Evolutionary conservation across 2,888 invertebrate genomes (phyloP).

Genomic region (Thelaira solivaga): DNA sequence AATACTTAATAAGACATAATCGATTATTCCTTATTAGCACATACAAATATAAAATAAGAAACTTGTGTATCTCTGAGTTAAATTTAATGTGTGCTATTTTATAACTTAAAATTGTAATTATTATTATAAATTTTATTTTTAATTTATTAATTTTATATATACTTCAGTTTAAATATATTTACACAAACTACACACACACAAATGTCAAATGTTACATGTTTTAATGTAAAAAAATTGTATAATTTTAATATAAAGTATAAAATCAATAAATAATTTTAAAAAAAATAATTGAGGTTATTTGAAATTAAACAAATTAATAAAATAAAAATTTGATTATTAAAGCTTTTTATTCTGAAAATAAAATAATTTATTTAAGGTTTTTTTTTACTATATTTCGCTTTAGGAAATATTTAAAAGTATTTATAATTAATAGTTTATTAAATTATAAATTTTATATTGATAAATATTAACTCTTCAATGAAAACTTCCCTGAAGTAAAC

Average conservation of each 20-base stretch:
- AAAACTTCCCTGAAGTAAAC: no score
- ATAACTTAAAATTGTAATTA: constrained; percentile 36
- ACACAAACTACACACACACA: neutral
- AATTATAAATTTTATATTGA: no score
- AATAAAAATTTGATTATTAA: no score
- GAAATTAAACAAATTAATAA: neutral
- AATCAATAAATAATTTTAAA: constrained; percentile 14
- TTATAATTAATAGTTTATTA: no score
- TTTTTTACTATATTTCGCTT: no score
- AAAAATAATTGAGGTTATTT: neutral
- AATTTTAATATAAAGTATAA: constrained; percentile 38
- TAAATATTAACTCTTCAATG: no score
- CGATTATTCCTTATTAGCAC: no score
- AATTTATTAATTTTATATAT: constrained; percentile 19
- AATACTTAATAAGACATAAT: no score
- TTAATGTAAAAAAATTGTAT: constrained; percentile 55
- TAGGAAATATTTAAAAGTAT: no score
- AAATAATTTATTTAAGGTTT: no score
- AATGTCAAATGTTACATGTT: constrained; percentile 58
- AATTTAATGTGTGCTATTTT: constrained; percentile 55
- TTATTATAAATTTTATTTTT: constrained; percentile 25
- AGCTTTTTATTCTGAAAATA: no score
- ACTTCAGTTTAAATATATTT: constrained; percentile 26
- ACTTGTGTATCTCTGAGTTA: constrained; percentile 19
- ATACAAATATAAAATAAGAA: neutral